These are phyloP conservation scores for Taphrorychus bicolor DNA, from an alignment of 2,888 invertebrate genomes.

Conservation along the genomic window DNA sequence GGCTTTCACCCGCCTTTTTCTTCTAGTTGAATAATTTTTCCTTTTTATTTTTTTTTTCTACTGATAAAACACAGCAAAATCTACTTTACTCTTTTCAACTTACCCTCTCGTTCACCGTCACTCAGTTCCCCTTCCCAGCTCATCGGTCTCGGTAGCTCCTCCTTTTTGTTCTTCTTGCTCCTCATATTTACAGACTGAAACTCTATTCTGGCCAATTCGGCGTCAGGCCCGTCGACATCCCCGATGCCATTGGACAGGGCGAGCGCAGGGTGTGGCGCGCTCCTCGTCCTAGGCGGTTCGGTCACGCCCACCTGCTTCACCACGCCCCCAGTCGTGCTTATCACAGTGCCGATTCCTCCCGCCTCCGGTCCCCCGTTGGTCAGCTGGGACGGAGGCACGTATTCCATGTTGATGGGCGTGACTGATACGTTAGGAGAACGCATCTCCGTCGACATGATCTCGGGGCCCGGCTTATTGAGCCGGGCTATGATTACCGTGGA, in stretches of 20 bases:
- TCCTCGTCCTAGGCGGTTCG: constrained; percentile 48
- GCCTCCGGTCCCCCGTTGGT: constrained; percentile 21
- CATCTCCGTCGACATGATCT: constrained; percentile 57
- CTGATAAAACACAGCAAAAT: no score
- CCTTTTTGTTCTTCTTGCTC: constrained; percentile 54
- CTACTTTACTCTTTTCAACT: no score
- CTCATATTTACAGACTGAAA: constrained; percentile 63
- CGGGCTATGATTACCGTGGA: constrained; percentile 49
- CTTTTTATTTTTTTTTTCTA: no score
- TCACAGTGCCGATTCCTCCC: constrained; percentile 21
- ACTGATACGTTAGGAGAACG: constrained; percentile 73
- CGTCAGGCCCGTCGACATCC: constrained; percentile 72
- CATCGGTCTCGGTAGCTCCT: constrained; percentile 75
- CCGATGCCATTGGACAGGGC: constrained; percentile 46
- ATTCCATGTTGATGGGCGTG: constrained; percentile 77
- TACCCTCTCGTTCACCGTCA: constrained; percentile 71
- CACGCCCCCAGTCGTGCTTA: constrained; percentile 31
- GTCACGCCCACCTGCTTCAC: constrained; percentile 40
- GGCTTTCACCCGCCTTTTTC: no score
- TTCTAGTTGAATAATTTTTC: no score
- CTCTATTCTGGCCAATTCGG: constrained; percentile 82
- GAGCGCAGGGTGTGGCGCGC: constrained; percentile 47
- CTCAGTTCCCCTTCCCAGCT: constrained; percentile 95
- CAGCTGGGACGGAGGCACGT: constrained; percentile 45
- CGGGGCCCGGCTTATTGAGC: constrained; percentile 30